Percentiles rank a stretch among this genome's conserved stretches.
These are phyloP conservation scores for Macquaria ambigua DNA, from an alignment of 2,113 vertebrate genomes.

Conservation along the genomic window DNA sequence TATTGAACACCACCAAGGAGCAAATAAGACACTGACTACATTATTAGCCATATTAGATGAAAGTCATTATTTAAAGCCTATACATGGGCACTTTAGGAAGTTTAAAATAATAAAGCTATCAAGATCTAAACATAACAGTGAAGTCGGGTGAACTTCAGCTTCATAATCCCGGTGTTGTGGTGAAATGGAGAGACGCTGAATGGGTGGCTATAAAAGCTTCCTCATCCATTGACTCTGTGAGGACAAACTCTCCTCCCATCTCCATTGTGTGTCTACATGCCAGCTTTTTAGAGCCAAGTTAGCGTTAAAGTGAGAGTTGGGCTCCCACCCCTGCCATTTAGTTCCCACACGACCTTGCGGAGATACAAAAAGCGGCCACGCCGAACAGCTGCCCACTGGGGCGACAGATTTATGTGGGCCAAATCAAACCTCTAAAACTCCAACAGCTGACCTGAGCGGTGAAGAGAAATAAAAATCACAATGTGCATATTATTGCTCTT, in stretches of 20 bases:
- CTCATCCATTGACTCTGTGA: slow-evolving; percentile 56
- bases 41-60: slow-evolving; percentile 32
- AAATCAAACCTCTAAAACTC: slow-evolving; percentile 74
- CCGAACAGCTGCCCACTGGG: slow-evolving; percentile 68
- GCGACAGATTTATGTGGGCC: slow-evolving; percentile 69
- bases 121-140: not conserved
- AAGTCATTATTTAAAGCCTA: slow-evolving; percentile 24
- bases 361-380: slow-evolving; percentile 52
- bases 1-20: slow-evolving; percentile 50
- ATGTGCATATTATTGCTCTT: slow-evolving; percentile 74
- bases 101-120: not conserved
- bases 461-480: slow-evolving; percentile 75
- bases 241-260: slow-evolving; percentile 68
- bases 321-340: slow-evolving; percentile 75
- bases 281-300: slow-evolving; percentile 63
- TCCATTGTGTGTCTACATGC: slow-evolving; percentile 62
- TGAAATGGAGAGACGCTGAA: slow-evolving; percentile 60
- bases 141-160: slow-evolving; percentile 23
- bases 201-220: slow-evolving; percentile 59
- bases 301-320: slow-evolving; percentile 53
- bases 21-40: slow-evolving; percentile 29
- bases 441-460: slow-evolving; percentile 73
- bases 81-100: not conserved
- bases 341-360: slow-evolving; percentile 72
- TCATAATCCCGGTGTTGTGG: slow-evolving; percentile 41